phyloP scores from a whole-genome alignment of 2,888 invertebrate species.

The Melinopterus prodromus region DNA sequence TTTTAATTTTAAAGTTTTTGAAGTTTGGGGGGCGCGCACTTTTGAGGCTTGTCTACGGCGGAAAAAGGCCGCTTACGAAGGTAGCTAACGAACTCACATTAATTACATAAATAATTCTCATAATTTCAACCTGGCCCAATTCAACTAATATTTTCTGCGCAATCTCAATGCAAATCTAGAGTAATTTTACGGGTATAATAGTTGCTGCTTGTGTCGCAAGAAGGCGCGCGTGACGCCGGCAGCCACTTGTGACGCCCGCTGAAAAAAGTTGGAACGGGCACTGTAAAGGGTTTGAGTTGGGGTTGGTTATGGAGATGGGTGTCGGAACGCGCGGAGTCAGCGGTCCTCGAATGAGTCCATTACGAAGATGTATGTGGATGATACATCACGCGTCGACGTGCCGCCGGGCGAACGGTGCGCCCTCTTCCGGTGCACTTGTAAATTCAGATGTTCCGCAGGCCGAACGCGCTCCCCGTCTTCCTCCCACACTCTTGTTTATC shows the following conservation, averaged over 20 bases:
- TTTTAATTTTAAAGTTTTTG: too few species aligned
- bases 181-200: too few species aligned
- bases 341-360: constrained; percentile 45
- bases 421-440: constrained; percentile 27
- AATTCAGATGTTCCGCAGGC: constrained; percentile 31
- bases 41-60: too few species aligned
- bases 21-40: too few species aligned
- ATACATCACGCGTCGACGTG: constrained; percentile 44
- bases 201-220: not conserved
- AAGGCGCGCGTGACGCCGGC: not conserved
- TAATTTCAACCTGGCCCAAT: too few species aligned
- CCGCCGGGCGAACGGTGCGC: constrained; percentile 23
- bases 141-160: too few species aligned
- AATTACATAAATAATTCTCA: too few species aligned
- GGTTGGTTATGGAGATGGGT: not conserved
- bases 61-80: too few species aligned
- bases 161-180: too few species aligned
- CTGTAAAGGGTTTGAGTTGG: not conserved
- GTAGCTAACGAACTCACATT: too few species aligned
- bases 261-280: not conserved
- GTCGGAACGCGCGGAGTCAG: constrained; percentile 39
- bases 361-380: constrained; percentile 46
- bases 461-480: not conserved
- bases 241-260: not conserved
- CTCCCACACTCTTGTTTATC: not conserved